Base-by-base conservation (phyloP, 2,113 vertebrate species). In the Bufo bufo region DNA sequence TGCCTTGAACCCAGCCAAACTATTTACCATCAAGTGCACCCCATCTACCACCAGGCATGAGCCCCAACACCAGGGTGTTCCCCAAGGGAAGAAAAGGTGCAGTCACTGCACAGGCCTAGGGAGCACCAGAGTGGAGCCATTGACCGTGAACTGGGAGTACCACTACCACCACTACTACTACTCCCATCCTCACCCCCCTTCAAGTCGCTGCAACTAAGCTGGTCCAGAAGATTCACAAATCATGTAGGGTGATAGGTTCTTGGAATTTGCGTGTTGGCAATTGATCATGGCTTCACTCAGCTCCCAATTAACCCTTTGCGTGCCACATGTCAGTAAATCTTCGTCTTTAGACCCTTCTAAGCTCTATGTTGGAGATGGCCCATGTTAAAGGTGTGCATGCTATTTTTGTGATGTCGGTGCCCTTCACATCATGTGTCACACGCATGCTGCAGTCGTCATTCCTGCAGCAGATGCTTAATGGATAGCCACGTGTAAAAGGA, bases 381-480 rank as follows among this genome's bases (percentile, higher is more conserved):
- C 43, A 61, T 43, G 33, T 54, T 87, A 47, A 81, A 65, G 6
- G 11, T 12, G n/a, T 66, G 63, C n/a, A 23, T 54, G 61, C 71
- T 77, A 61, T 77, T 50, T 66, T 63, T 77, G 71, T 50, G 23
- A 84, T 49, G 69, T 47, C 16, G n/a, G 47, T 88, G 80, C n/a
- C 54, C 86, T 82, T 50, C 58, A 61, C 43, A 61, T 83, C 72
- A 84, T 88, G 59, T 84, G 81, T 84, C 56, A 84, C 43, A 61
- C 12, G 59, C 77, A 56, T 17, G 47, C 63, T n/a, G 77, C 77
- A 87, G 52, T 80, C 85, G 3, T 87, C 85, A 80, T 65, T 54
- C 17, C 33, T 84, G 87, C 49, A 84, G 58, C 87, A 84, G 72
- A 78, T 84, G 82, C 82, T 69, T 89, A 66, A 66, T 74, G 54